Conservation (phyloP, 1,140 invertebrate genomes). For the Phymastichus coffea region DNA sequence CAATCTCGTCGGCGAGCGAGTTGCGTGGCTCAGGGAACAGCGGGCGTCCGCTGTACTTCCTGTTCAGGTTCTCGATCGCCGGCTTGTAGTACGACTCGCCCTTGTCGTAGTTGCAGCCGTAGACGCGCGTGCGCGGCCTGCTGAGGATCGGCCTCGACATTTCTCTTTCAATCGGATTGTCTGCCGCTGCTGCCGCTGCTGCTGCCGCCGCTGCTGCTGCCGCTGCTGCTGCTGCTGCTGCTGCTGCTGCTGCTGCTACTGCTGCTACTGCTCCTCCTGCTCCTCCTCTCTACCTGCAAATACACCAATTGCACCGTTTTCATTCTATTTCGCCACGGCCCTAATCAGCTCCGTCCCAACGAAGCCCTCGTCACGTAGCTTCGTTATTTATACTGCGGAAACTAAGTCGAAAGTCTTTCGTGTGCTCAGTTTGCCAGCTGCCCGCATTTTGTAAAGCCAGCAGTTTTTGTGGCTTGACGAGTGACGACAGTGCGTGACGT, state of each 20-base stretch:
- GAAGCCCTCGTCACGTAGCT: not conserved
- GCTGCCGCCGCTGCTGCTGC: too few relatives aligned
- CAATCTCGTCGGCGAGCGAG: slow-evolving; percentile 54
- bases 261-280: not conserved
- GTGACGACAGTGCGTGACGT: too few relatives aligned
- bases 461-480: too few relatives aligned
- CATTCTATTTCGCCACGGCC: not conserved
- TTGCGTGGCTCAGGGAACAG: slow-evolving; percentile 53
- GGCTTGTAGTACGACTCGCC: slow-evolving; percentile 77
- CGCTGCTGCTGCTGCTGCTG: too few relatives aligned
- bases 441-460: too few relatives aligned
- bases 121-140: slow-evolving; percentile 72
- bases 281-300: not conserved
- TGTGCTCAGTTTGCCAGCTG: too few relatives aligned
- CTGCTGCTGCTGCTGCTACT: too few relatives aligned
- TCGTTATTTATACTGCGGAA: not conserved
- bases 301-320: not conserved
- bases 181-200: too few relatives aligned
- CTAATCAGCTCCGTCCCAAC: not conserved
- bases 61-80: slow-evolving; percentile 71
- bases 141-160: slow-evolving; percentile 57
- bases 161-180: too few relatives aligned
- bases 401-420: slow-evolving; percentile 23
- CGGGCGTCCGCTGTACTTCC: slow-evolving; percentile 63
- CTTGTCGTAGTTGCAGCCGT: slow-evolving; percentile 79